Evolutionary conservation across 1,140 invertebrate genomes (phyloP), one percentile per base, ranked within the genome.

Genomic region (Ips typographus): DNA sequence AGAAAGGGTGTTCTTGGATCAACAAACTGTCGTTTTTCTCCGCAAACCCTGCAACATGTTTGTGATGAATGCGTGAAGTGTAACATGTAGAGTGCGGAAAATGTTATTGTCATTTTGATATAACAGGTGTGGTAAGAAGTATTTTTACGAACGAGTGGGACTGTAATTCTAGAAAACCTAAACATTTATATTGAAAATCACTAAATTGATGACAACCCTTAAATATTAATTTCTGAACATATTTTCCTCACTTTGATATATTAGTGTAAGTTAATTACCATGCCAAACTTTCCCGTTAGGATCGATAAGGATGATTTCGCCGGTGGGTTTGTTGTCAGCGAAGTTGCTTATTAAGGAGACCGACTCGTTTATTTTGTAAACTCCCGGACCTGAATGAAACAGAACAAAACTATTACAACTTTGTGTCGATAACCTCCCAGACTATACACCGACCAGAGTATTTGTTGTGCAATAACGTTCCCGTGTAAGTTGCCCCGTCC

Each of bases 281-380:
- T 65, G 65, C 78, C 78, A 79, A 42, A 73, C 53, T 49, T 72
- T 71, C 5, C 73, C 76, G 47, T 75, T 65, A 42, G 65, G 43
- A 71, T 79, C 78, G 36, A 79, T 70, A n/a, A 77, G 52, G 3
- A 64, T 66, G 3, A 77, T 49, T 5, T 67, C 63, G 44, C 73
- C 76, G 7, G 65, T 57, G 36, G 76, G 76, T 52, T 75, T 77
- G 57, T 79, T 78, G 7, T 73, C 69, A 2, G n/a, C 8, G 63
- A 77, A 78, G 42, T 75, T 57, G 36, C 72, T 72, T 37, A 71
- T 65, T 4, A 78, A 36, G 3, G 68, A 63, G 42, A 78, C 53
- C 8, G 70, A 58, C 8, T 67, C 52, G 40, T 73, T 42, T 62
- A 72, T 57, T 56, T 41, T 52, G 49, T 57, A 78, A 60, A 57